Percentiles rank a stretch among this genome's conserved stretches.
Evolutionary conservation across 1,140 invertebrate species (phyloP).

Genomic region (Drosophila paulistorum): DNA sequence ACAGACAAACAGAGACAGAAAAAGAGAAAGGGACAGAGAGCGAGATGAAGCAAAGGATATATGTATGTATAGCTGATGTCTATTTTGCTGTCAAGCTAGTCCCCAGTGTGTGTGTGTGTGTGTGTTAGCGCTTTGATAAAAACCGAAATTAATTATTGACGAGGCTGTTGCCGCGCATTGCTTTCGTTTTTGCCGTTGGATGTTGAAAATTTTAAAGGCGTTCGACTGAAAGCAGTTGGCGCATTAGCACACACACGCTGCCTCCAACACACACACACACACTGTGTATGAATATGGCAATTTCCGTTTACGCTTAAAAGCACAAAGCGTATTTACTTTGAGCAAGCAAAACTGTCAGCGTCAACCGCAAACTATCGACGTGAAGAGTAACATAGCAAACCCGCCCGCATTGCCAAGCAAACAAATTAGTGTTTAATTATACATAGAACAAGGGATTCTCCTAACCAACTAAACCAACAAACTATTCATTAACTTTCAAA

Average conservation of each 20-base stretch:
- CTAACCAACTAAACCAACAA: slow-evolving; percentile 17
- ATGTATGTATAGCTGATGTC: slow-evolving; percentile 42
- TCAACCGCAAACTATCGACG: slow-evolving; percentile 66
- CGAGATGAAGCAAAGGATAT: slow-evolving; percentile 5
- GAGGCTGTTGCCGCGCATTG: slow-evolving; percentile 45
- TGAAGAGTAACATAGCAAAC: slow-evolving; percentile 19
- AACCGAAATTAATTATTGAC: slow-evolving; percentile 81
- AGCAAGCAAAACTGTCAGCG: slow-evolving; percentile 70
- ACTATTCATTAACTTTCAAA: neutral
- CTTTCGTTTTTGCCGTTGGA: slow-evolving; percentile 45
- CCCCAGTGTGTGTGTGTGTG: slow-evolving; percentile 42
- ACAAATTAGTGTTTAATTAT: slow-evolving; percentile 78
- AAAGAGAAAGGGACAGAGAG: neutral
- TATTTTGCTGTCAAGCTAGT: slow-evolving; percentile 64
- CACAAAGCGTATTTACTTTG: slow-evolving; percentile 70
- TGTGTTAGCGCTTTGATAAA: slow-evolving; percentile 69
- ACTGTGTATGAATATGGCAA: slow-evolving; percentile 17
- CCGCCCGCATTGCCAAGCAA: slow-evolving; percentile 56
- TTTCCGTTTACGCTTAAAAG: slow-evolving; percentile 72
- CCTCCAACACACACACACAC: slow-evolving; percentile 24
- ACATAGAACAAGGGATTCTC: slow-evolving; percentile 46
- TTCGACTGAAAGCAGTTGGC: slow-evolving; percentile 75
- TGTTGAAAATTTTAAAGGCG: slow-evolving; percentile 77
- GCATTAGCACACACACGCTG: slow-evolving; percentile 48
- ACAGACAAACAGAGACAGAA: neutral